These are phyloP conservation scores for Lucilia cuprina DNA, from an alignment of 1,140 invertebrate genomes.

Conservation along the genomic window DNA sequence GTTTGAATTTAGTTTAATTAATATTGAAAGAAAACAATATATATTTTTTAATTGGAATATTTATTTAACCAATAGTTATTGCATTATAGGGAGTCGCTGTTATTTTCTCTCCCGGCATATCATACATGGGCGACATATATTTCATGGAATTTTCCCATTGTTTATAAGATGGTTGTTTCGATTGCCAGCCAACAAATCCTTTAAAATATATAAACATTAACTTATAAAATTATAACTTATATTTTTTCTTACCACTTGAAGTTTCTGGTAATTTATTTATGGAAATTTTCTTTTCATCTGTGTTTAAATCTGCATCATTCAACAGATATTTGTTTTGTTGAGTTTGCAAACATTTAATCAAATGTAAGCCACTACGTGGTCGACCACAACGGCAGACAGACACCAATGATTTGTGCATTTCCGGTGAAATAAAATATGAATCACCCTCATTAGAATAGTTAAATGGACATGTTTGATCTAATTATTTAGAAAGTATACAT, in stretches of 20 bases:
- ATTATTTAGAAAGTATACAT: constrained; percentile 38
- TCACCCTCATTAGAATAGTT: constrained; percentile 50
- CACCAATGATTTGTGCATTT: constrained; percentile 50
- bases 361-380: constrained; percentile 44
- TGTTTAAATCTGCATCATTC: not conserved
- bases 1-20: no score
- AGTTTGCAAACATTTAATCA: constrained; percentile 55
- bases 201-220: constrained; percentile 13
- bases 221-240: not conserved
- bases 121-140: constrained; percentile 51
- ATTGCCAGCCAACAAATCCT: constrained; percentile 51
- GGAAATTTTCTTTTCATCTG: not conserved
- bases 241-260: constrained; percentile 47
- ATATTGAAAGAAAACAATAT: no score
- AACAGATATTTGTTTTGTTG: not conserved
- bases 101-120: constrained; percentile 54
- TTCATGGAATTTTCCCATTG: constrained; percentile 56
- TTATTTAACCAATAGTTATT: constrained; percentile 52
- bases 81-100: constrained; percentile 51
- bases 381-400: constrained; percentile 56
- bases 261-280: constrained; percentile 46
- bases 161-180: constrained; percentile 41
- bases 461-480: constrained; percentile 41
- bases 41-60: no score
- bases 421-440: constrained; percentile 51